Conservation (phyloP, 2,797 vertebrate genomes). For the Chrysocyon brachyurus region DNA sequence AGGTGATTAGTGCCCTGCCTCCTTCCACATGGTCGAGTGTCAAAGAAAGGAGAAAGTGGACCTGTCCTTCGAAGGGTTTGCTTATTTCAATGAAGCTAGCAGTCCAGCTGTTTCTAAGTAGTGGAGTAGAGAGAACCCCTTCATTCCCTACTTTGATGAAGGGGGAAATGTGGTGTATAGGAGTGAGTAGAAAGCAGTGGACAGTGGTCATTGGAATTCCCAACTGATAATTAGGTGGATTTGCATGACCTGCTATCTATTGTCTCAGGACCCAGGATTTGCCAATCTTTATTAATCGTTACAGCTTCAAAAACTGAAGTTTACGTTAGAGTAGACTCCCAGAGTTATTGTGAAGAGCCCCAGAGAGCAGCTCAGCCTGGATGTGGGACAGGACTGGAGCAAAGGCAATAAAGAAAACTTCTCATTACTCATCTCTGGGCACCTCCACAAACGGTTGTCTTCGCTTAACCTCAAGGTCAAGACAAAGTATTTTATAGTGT, state of each 20-base stretch:
- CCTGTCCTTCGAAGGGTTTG: not conserved
- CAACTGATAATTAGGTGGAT: not conserved
- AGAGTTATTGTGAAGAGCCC: not conserved
- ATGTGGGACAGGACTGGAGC: not conserved
- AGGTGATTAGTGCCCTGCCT: not conserved
- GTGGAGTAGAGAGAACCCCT: not conserved
- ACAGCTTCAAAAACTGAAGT: not conserved
- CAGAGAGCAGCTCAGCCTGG: not conserved
- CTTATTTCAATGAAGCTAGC: not conserved
- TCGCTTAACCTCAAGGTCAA: slow-evolving; percentile 75
- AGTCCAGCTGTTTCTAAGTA: not conserved
- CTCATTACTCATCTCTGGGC: not conserved
- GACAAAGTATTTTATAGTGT: not conserved
- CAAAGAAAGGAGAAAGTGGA: not conserved
- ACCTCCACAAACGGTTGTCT: slow-evolving; percentile 18
- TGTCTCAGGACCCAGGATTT: not conserved
- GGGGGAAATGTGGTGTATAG: fast-evolving
- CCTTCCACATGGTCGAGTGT: not conserved
- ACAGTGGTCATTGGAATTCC: not conserved
- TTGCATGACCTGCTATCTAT: not conserved
- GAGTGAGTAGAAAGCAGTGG: not conserved
- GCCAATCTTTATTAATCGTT: not conserved
- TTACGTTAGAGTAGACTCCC: not conserved
- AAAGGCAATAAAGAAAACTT: slow-evolving; percentile 25
- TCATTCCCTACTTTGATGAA: not conserved